Evolutionary conservation across 2,797 vertebrate genomes (phyloP).

Genomic region (Heteromormyrus szaboi): DNA sequence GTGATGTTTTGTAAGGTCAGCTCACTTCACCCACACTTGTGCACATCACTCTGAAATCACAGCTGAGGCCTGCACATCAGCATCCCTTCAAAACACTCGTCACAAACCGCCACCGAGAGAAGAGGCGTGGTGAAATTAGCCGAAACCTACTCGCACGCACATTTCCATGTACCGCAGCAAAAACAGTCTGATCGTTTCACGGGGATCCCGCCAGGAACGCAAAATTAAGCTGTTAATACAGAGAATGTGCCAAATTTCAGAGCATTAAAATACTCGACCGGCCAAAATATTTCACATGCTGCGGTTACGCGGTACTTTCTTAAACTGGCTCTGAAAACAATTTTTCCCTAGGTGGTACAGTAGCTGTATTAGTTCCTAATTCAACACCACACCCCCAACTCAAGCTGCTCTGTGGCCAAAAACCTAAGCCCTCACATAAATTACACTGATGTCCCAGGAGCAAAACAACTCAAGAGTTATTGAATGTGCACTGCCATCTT

Average conservation of each 20-base stretch:
- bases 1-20: neutral
- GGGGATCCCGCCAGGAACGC: neutral
- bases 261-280: neutral
- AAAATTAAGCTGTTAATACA: neutral
- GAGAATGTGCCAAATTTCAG: neutral
- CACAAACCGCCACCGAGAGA: neutral
- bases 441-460: neutral
- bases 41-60: neutral
- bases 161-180: neutral
- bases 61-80: neutral
- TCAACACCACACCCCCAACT: slow-evolving; percentile 10
- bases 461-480: neutral
- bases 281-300: slow-evolving; percentile 15
- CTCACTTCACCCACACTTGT: neutral
- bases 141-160: neutral
- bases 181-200: neutral
- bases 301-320: slow-evolving; percentile 24
- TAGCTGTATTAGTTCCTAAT: slow-evolving; percentile 22
- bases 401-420: slow-evolving; percentile 5
- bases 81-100: neutral
- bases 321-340: slow-evolving; percentile 21
- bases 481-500: neutral
- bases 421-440: slow-evolving; percentile 23
- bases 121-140: neutral
- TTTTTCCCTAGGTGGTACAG: slow-evolving; percentile 28